Base-by-base conservation (phyloP, 2,797 vertebrate species). In the Chaunax sp. region DNA sequence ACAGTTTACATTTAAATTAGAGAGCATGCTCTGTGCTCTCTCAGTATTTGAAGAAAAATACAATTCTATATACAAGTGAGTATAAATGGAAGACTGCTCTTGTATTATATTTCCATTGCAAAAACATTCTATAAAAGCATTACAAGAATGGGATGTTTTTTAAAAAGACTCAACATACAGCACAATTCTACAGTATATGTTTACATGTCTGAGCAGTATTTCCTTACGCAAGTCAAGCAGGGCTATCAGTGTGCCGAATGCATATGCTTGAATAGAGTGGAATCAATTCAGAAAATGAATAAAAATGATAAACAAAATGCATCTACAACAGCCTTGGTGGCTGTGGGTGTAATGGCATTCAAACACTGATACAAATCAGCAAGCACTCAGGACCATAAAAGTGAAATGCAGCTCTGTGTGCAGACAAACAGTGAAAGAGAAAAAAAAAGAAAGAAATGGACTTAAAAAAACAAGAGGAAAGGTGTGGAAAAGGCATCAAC, bases 1-100 rank as follows among this genome's bases (percentile, higher is more conserved):
- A 86, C 79, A 75, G 90, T 92, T 93, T 93, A 93, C 88, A 90
- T 92, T 88, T 83, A 77, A 80, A 80, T 85, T 87, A 89, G 67
- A 78, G 72, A 69, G 38, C 76, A 81, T 87, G 84, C 78, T 84
- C 87, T 87, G 82, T 3, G 9, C 75, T 79, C 83, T 78, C 52
- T 85, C 74, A 61, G 66, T 69, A 87, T 83, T 78, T 83, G 58
- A 76, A 68, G 63, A 77, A 82, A 87, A 81, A 86, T 77, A 77
- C 71, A 77, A 81, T 80, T 69, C 71, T 72, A 77, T 68, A 66
- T 60, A 44, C 40, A 80, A 71, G 64, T 64, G 52, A 45, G 41
- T 66, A 61, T 40, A 82, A 83, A 80, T 63, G 60, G 65, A 83
- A 67, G 61, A 47, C 40, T 15, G 40, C 1, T 1, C 46, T 71